phyloP scores from a whole-genome alignment of 2,113 vertebrate species.

The Amia ocellicauda region DNA sequence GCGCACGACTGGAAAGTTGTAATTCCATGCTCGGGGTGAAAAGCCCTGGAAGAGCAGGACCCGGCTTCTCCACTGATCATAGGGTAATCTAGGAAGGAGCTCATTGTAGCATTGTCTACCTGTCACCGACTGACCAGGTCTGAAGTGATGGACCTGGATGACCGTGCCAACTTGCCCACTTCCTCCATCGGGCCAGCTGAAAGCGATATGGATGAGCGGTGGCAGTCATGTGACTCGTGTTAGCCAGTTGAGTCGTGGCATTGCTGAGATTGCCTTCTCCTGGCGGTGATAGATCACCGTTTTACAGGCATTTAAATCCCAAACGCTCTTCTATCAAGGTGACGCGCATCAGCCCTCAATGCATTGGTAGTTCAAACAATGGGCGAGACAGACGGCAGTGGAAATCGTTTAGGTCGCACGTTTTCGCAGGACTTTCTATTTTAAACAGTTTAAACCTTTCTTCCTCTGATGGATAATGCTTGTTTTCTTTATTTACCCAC shows the following conservation, averaged over 20 bases:
- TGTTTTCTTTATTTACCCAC: background rate
- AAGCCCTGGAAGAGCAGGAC: constrained; percentile 81
- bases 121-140: constrained; percentile 73
- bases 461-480: constrained; percentile 12
- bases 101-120: constrained; percentile 87
- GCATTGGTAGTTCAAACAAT: constrained; percentile 64
- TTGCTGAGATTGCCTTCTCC: constrained; percentile 75
- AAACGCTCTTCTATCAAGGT: constrained; percentile 80
- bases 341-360: constrained; percentile 72
- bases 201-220: constrained; percentile 88
- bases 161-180: constrained; percentile 89
- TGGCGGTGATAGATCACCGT: constrained; percentile 81
- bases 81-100: constrained; percentile 92
- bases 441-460: constrained; percentile 28
- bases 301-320: constrained; percentile 93
- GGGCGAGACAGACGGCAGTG: constrained; percentile 54
- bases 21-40: constrained; percentile 89
- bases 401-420: constrained; percentile 52
- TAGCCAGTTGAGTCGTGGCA: constrained; percentile 80
- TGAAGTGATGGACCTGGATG: constrained; percentile 73
- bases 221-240: constrained; percentile 73
- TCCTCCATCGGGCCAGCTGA: constrained; percentile 74
- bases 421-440: constrained; percentile 4
- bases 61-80: constrained; percentile 78
- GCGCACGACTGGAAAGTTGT: constrained; percentile 94